Conservation (phyloP, 2,888 invertebrate genomes). For the Stictocephala bisonia region DNA sequence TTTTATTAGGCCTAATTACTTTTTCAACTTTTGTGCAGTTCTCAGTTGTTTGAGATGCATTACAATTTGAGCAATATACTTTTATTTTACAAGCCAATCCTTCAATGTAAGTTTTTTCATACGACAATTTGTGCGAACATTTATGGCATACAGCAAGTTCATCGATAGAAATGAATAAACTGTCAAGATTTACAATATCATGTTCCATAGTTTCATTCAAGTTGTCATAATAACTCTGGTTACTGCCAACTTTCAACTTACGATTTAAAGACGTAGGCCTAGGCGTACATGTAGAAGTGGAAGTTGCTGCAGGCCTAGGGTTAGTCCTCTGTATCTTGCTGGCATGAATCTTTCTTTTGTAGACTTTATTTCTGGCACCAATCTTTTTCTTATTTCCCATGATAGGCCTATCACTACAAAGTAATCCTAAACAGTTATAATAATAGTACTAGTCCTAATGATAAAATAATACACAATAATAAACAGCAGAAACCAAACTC, state of each 20-base stretch:
- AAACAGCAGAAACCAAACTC: too few relatives aligned
- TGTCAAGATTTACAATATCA: constrained; percentile 40
- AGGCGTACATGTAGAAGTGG: neutral
- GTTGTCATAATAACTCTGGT: constrained; percentile 35
- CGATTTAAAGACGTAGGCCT: constrained; percentile 30
- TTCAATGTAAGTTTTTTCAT: constrained; percentile 28
- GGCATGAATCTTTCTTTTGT: too few relatives aligned
- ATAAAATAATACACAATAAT: too few relatives aligned
- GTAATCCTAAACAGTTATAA: too few relatives aligned
- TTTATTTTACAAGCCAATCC: constrained; percentile 33
- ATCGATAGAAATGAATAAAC: neutral
- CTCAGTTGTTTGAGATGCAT: constrained; percentile 14
- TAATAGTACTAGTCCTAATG: too few relatives aligned
- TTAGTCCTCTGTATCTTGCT: too few relatives aligned
- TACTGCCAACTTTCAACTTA: neutral
- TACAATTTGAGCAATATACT: constrained; percentile 32
- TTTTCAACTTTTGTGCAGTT: constrained; percentile 19
- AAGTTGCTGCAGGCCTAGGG: neutral
- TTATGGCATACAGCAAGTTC: constrained; percentile 26
- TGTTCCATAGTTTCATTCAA: constrained; percentile 13
- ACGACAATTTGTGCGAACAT: constrained; percentile 14
- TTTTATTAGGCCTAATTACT: neutral
- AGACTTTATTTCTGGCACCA: too few relatives aligned
- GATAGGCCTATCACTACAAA: too few relatives aligned
- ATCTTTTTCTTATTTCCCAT: too few relatives aligned